Conservation (phyloP, 2,888 invertebrate species). For the Drosophila trichaetosa region DNA sequence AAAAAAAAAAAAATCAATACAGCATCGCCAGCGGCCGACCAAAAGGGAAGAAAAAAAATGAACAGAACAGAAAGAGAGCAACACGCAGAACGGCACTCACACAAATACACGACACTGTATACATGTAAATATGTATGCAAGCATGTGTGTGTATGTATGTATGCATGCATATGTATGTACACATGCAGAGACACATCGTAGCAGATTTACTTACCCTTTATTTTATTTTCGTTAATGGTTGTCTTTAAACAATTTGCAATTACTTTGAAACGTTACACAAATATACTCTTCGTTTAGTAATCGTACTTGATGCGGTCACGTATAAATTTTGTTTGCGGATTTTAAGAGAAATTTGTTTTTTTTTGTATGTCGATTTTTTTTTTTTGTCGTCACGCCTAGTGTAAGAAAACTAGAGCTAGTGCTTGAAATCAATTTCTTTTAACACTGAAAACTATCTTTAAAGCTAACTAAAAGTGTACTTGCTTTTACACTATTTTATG, state of each 20-base stretch:
- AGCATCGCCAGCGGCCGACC: conserved; percentile 64
- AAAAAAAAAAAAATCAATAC: conserved; percentile 73
- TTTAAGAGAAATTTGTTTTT: conserved; percentile 55
- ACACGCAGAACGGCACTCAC: conserved; percentile 47
- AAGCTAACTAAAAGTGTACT: conserved; percentile 75
- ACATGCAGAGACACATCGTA: conserved; percentile 39
- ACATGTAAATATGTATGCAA: conserved; percentile 26
- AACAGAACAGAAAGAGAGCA: conserved; percentile 54
- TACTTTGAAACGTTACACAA: conserved; percentile 46
- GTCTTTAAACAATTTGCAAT: conserved; percentile 61
- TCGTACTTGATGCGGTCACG: conserved; percentile 39
- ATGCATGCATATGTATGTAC: conserved; percentile 13
- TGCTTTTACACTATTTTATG: conserved; percentile 71
- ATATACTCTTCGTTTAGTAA: conserved; percentile 24
- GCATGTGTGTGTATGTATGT: conserved; percentile 15
- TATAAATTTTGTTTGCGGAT: conserved; percentile 48
- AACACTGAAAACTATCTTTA: conserved; percentile 73
- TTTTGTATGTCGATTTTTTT: conserved; percentile 51
- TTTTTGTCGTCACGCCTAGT: conserved; percentile 66
- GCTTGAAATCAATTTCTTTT: conserved; percentile 58
- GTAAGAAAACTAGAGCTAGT: conserved; percentile 63
- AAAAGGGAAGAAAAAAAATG: conserved; percentile 60
- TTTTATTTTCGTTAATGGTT: conserved; percentile 63
- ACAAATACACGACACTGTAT: conserved; percentile 20
- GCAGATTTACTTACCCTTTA: conserved; percentile 68